Evolutionary conservation across 2,888 invertebrate genomes (phyloP), one percentile per base, ranked within the genome.

Genomic region (Nycteola revayana): DNA sequence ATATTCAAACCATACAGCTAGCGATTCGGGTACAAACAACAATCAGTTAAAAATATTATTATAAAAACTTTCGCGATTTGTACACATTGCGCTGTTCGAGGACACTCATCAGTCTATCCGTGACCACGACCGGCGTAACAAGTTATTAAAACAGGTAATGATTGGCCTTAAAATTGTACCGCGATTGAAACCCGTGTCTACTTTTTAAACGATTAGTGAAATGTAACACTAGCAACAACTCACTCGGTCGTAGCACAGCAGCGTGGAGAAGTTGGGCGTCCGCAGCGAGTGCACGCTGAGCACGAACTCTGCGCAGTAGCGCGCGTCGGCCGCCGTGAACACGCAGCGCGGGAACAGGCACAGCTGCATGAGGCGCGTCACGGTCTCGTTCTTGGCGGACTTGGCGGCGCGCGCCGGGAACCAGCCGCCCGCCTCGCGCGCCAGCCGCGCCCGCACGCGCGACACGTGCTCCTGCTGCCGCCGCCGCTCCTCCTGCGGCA

Each of bases 301-400:
- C 40, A 99, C 96, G 82, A 99, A 99, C 90, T 98, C 95, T 0
- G 99, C 98, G 85, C 98, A 98, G 86, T 96, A 99, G 36, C 98
- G 91, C 18, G 99, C 98, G 89, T 99, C 99, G 30, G 95, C 92
- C 29, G 98, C 95, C 9, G 99, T 98, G 87, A 98, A 98, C 43
- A 97, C 96, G 83, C 98, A 98, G 60, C 99, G 93, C 10, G 99
- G 99, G 82, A 99, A 98, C 50, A 99, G 90, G 80, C 99, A 99
- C 38, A 97, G 90, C 84, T 99, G 98, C 67, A 99, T 90, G 76
- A 99, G 97, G 60, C 98, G 95, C 14, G 98, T 98, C 36, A 98
- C 97, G 1, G 97, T 97, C 85, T 98, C 98, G 80, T 97, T 98
- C 86, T 97, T 98, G 32, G 97, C 96, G 1, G 95, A 94, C 78